Base-by-base conservation (phyloP, 2,888 invertebrate genomes). In the Lagria hirta region DNA sequence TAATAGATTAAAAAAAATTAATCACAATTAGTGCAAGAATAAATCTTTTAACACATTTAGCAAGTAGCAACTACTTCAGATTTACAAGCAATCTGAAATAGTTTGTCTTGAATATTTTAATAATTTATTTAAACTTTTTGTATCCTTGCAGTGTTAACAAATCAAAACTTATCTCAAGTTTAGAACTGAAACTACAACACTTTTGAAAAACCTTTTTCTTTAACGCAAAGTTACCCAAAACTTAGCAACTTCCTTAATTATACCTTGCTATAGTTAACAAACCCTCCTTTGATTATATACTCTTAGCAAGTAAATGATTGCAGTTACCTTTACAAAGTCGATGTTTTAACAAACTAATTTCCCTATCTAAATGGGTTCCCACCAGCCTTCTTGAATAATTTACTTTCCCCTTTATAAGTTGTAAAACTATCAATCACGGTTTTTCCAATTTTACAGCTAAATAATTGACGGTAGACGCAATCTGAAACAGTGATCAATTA, bases 301-400 rank as follows among this genome's bases (percentile, higher is more conserved):
- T n/a, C 38, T 30, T 38, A 30, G 10, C 17, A 38, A 38, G 37
- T 29, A 37, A 37, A 37, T 37, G 37, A 28, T 37, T 37, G 29
- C 37, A 37, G 28, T 28, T 29, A 29, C 36, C 36, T 27, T 36
- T 28, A 37, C 26, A 28, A 37, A 37, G 37, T 37, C 36, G 36
- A 36, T 36, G 27, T 36, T 36, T 36, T 36, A 36, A 36, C 37
- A 37, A 37, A 37, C 37, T 40, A 40, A 40, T 40, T 40, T 40
- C 40, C 32, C 23, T 30, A 40, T 40, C 37, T 37, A 37, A 37
- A 37, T 37, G 37, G 29, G 37, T 37, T 37, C 35, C 29, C 22
- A n/a, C n/a, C n/a, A 15, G 30, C 30, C 29, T 22, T 38, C 30
- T 20, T 26, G 26, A 41, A 33, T 33, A 33, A 33, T 41, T 33